phyloP scores from a whole-genome alignment of 2,888 invertebrate genomes.

The Alviniconcha strummeri region DNA sequence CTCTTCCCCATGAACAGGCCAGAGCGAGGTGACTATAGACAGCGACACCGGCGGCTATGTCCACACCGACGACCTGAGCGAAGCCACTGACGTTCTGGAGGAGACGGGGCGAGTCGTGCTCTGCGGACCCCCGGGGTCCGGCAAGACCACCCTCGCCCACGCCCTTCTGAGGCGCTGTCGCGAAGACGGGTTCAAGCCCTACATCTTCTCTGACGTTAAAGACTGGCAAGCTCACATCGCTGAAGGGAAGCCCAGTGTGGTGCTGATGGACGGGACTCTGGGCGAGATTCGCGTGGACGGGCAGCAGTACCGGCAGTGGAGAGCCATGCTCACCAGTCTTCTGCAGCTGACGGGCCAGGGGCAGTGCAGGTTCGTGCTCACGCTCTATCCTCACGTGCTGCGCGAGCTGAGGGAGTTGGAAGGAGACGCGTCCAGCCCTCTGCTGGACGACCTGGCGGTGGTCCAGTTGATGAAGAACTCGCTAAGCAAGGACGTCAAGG shows the following conservation, averaged over 20 bases:
- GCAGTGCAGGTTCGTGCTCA: slow-evolving; percentile 10
- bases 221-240: neutral
- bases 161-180: neutral
- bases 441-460: slow-evolving; percentile 1
- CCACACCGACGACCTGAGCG: neutral
- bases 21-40: neutral
- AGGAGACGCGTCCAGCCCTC: neutral
- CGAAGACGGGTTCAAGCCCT: neutral
- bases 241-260: neutral
- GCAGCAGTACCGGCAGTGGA: neutral
- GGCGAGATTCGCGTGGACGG: neutral
- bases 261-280: slow-evolving; percentile 18
- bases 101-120: neutral
- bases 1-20: neutral
- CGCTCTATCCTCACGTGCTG: slow-evolving; percentile 22
- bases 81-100: neutral
- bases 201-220: neutral
- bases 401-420: slow-evolving; percentile 11
- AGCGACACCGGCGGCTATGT: neutral
- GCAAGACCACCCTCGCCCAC: slow-evolving; percentile 9
- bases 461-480: neutral
- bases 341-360: neutral
- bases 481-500: neutral
- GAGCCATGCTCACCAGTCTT: neutral
- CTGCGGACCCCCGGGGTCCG: slow-evolving; percentile 20